Conservation (phyloP, 2,888 invertebrate genomes). For the Mellilla xanthometata region DNA sequence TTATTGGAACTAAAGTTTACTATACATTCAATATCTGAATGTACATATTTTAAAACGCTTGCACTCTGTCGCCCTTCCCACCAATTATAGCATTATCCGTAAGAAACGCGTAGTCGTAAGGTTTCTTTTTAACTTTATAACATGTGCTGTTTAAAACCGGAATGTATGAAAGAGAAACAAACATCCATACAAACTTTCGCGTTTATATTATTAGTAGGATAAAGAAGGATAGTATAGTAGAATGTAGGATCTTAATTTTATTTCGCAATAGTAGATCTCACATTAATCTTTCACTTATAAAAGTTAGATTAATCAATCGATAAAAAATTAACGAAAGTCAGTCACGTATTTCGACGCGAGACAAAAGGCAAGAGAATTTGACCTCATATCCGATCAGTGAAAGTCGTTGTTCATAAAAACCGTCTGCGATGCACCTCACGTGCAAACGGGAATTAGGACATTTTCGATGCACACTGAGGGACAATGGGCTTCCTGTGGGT, state of each 20-base stretch:
- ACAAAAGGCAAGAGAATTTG: conserved; percentile 34
- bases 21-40: too few species aligned
- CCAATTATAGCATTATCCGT: conserved; percentile 35
- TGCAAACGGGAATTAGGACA: conserved; percentile 44
- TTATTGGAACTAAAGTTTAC: too few species aligned
- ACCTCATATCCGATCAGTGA: conserved; percentile 43
- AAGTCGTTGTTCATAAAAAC: conserved; percentile 49
- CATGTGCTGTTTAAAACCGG: neutral
- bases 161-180: too few species aligned
- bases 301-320: too few species aligned
- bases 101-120: conserved; percentile 26
- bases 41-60: too few species aligned
- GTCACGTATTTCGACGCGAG: conserved; percentile 33
- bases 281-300: neutral
- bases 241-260: too few species aligned
- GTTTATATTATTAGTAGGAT: too few species aligned
- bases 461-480: conserved; percentile 39
- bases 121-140: conserved; percentile 28
- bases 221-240: too few species aligned
- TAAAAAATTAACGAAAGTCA: too few species aligned
- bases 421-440: conserved; percentile 38
- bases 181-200: too few species aligned
- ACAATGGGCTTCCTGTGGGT: conserved; percentile 43
- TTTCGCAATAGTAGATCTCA: too few species aligned
- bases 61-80: conserved; percentile 11